Conservation (phyloP, 2,888 invertebrate species). For the Blastobasis lacticolella region DNA sequence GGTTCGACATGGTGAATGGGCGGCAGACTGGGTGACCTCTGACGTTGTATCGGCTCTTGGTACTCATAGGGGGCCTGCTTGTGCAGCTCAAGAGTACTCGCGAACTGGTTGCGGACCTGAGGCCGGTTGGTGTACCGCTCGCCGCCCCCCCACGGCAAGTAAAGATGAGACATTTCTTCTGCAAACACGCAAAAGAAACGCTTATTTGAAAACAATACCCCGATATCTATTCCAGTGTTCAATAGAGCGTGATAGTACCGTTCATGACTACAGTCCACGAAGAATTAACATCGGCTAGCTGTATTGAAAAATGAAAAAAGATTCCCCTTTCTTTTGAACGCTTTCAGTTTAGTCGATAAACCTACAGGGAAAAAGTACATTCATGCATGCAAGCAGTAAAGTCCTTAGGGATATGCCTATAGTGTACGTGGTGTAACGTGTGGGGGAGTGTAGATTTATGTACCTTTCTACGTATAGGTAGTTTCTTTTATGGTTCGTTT, state of each 20-base stretch:
- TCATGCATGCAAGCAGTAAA: slow-evolving; percentile 25
- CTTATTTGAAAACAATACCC: not conserved
- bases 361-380: slow-evolving; percentile 33
- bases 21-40: slow-evolving; percentile 80
- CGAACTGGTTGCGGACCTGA: slow-evolving; percentile 64
- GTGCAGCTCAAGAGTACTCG: slow-evolving; percentile 60
- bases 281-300: slow-evolving; percentile 37
- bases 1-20: slow-evolving; percentile 71
- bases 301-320: slow-evolving; percentile 39
- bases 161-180: slow-evolving; percentile 88
- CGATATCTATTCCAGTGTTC: no score
- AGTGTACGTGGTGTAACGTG: no score
- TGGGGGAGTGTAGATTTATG: no score
- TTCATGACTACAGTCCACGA: slow-evolving; percentile 46
- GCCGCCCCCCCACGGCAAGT: slow-evolving; percentile 83
- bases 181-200: slow-evolving; percentile 32
- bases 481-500: slow-evolving; percentile 2
- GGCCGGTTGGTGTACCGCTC: slow-evolving; percentile 57
- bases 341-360: slow-evolving; percentile 64
- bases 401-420: slow-evolving; percentile 6
- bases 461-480: no score
- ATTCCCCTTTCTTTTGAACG: slow-evolving; percentile 51
- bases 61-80: slow-evolving; percentile 61
- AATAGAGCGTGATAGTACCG: slow-evolving; percentile 22
- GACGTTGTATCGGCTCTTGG: slow-evolving; percentile 56